Base-by-base conservation (phyloP, 2,113 vertebrate genomes). In the Choloepus hoffmanni region DNA sequence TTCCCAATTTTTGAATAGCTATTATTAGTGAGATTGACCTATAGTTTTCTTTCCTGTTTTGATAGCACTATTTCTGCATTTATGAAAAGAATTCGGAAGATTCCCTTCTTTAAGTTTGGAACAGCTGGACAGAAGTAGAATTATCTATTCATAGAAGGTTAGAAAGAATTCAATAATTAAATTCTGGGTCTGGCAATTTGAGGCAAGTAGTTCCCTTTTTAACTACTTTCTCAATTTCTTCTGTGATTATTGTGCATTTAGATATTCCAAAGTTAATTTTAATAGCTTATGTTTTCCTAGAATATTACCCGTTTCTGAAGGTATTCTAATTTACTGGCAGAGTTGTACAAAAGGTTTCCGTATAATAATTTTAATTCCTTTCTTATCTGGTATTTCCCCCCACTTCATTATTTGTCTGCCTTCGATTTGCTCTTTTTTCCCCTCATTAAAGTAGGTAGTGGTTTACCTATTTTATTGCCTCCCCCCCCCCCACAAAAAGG, bases 391-490 rank as follows among this genome's bases (percentile, higher is more conserved):
- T 16, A 36, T 62, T 83, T 36, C n/a, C 21, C 40, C 23, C 48
- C 33, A n/a, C 82, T 50, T 55, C 36, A 30, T 24, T 58, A 5
- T 70, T 43, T 16, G 9, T 55, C 21, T 24, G 60, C 8, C 60
- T 7, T 5, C 4, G 14, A 50, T 58, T 73, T 40, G 48, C 53
- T 60, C 28, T 36, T 67, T 72, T 62, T 28, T n/a, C 84, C 14
- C 13, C 36, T 43, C 16, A 53, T 50, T 50, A 43, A 60, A 74
- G 55, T 3, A 36, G n/a, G 2, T 19, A 50, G 76, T 3, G 50
- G 28, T 55, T 90, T 83, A n/a, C 70, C 74, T 90, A 72, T 45
- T 73, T 91, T 70, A 91, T 8, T 81, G 50, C 30, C 65, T 82
- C 21, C 28, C 14, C 81, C 62, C 30, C n/a, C 16, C 16, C 50